phyloP scores from a whole-genome alignment of 2,113 vertebrate species.

The Solea solea region DNA sequence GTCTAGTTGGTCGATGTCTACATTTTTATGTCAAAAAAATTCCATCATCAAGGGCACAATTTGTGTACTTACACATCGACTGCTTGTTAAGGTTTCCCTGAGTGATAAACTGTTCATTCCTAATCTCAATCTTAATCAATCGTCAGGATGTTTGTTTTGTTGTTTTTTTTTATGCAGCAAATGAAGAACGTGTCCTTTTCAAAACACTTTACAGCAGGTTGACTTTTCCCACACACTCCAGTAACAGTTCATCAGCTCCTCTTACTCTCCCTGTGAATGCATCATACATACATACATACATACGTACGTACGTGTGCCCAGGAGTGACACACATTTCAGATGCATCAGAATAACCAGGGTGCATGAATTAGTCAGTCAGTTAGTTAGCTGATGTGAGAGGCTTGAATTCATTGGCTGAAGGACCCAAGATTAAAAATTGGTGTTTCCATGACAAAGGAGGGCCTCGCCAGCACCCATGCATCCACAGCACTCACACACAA shows the following conservation, averaged over 20 bases:
- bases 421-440: slow-evolving; percentile 72
- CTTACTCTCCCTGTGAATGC: slow-evolving; percentile 16
- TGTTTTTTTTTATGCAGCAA: too few relatives aligned
- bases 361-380: slow-evolving; percentile 44
- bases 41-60: neutral
- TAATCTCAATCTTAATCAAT: too few relatives aligned
- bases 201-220: too few relatives aligned
- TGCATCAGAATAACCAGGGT: slow-evolving; percentile 18
- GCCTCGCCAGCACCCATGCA: slow-evolving; percentile 59
- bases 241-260: slow-evolving; percentile 17
- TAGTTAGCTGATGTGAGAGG: slow-evolving; percentile 56
- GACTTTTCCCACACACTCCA: too few relatives aligned
- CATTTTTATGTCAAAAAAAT: slow-evolving; percentile 26
- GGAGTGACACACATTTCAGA: slow-evolving; percentile 28
- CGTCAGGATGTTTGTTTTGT: too few relatives aligned
- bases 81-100: neutral
- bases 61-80: neutral
- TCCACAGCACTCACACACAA: slow-evolving; percentile 66
- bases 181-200: too few relatives aligned
- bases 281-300: slow-evolving; percentile 11
- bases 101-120: neutral
- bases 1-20: slow-evolving; percentile 38
- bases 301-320: neutral
- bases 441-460: slow-evolving; percentile 80
- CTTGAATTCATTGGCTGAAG: slow-evolving; percentile 58